A percentile compares a stretch with the other conserved stretches of the same genome.
phyloP scores from a whole-genome alignment of 2,888 invertebrate genomes.

The Hypomecis punctinalis region DNA sequence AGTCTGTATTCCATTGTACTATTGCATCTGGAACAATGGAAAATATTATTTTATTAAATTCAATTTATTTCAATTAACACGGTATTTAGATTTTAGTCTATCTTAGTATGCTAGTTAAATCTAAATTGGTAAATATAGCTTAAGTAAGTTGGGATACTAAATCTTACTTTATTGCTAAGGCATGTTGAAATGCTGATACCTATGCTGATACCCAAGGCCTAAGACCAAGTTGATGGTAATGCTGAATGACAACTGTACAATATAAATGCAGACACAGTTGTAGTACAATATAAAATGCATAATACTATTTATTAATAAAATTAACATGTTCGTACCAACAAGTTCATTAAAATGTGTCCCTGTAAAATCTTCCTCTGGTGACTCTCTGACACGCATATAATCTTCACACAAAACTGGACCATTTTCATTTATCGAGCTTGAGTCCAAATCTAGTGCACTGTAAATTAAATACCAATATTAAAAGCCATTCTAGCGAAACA shows the following conservation, averaged over 20 bases:
- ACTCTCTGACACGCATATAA: conserved; percentile 63
- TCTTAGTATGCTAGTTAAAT: no score
- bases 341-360: conserved; percentile 65
- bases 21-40: conserved; percentile 61
- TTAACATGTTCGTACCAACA: conserved; percentile 50
- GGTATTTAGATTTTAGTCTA: no score
- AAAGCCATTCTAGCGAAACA: not conserved
- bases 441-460: conserved; percentile 71
- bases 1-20: conserved; percentile 71
- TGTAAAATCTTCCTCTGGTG: conserved; percentile 47
- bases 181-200: no score
- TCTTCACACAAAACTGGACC: conserved; percentile 66
- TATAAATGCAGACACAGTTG: no score
- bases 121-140: no score
- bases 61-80: no score
- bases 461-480: conserved; percentile 36
- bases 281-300: no score
- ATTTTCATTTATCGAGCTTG: conserved; percentile 48
- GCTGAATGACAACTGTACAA: no score
- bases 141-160: no score
- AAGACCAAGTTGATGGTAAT: no score
- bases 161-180: no score
- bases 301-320: not conserved
- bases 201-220: no score
- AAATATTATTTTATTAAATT: not conserved